phyloP scores from a whole-genome alignment of 2,797 vertebrate genomes.

The Sarcoramphus papa region DNA sequence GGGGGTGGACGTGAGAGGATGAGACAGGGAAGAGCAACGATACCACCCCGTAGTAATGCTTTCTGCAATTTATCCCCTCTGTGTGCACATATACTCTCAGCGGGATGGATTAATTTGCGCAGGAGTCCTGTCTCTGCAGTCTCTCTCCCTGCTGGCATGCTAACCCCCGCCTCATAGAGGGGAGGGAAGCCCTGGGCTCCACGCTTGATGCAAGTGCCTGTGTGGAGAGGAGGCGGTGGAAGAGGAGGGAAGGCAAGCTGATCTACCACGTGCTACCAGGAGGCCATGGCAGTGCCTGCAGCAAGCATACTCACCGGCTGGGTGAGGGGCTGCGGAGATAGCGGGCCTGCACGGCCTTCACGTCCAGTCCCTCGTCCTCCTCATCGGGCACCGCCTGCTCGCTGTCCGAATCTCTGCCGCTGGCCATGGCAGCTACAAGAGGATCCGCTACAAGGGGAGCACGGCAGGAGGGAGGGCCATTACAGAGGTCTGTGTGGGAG shows the following conservation, averaged over 20 bases:
- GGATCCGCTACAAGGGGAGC: not conserved
- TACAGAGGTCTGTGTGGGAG: fast-evolving
- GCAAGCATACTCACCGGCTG: constrained; percentile 73
- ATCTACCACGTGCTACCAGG: not conserved
- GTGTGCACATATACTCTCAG: fast-evolving
- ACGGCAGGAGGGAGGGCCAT: not conserved
- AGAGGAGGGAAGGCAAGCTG: not conserved
- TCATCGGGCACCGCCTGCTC: constrained; percentile 75
- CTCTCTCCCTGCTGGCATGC: not conserved
- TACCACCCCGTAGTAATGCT: not conserved
- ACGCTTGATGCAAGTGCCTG: not conserved
- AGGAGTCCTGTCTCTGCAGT: not conserved
- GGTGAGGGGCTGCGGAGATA: constrained; percentile 93
- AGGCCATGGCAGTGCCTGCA: not conserved
- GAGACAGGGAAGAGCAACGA: not conserved
- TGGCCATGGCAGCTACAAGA: constrained; percentile 66
- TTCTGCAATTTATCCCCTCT: not conserved
- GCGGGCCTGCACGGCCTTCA: constrained; percentile 82
- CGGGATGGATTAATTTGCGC: not conserved
- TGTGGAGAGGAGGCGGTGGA: fast-evolving
- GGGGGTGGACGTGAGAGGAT: not conserved
- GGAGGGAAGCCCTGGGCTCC: not conserved
- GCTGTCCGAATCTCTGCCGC: constrained; percentile 37
- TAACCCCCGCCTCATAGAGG: not conserved
- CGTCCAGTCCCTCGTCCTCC: constrained; percentile 58